Evolutionary conservation across 2,888 invertebrate species (phyloP).

Genomic region (Conops quadrifasciatus): DNA sequence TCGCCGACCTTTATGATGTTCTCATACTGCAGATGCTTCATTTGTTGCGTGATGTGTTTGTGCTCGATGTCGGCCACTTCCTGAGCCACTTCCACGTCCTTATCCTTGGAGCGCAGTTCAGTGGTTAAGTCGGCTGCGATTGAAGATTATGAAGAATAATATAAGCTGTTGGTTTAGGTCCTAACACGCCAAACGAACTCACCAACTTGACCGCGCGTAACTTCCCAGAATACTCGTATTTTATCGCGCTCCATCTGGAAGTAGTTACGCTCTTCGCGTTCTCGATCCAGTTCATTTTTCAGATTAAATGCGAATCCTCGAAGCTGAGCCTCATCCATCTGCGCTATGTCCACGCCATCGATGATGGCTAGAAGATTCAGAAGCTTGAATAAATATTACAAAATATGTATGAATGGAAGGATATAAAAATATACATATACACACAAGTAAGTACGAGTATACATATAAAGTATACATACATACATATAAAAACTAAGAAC

Average conservation of each 20-base stretch:
- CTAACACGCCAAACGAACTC: slow-evolving; percentile 66
- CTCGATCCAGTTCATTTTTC: slow-evolving; percentile 90
- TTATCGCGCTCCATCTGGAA: slow-evolving; percentile 96
- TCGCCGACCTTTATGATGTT: slow-evolving; percentile 87
- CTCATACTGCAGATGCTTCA: slow-evolving; percentile 91
- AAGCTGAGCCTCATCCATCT: slow-evolving; percentile 92
- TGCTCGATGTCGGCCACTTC: slow-evolving; percentile 88
- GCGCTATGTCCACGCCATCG: slow-evolving; percentile 91
- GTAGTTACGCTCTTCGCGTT: slow-evolving; percentile 94
- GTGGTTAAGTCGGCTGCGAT: slow-evolving; percentile 65
- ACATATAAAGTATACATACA: no score
- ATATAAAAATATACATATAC: no score
- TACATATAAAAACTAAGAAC: no score
- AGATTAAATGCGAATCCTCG: slow-evolving; percentile 87
- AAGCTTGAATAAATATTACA: background rate
- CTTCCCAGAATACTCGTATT: slow-evolving; percentile 94
- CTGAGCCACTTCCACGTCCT: slow-evolving; percentile 87
- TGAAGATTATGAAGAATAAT: background rate
- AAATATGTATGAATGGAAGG: no score
- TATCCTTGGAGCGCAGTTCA: slow-evolving; percentile 74
- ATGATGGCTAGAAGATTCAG: slow-evolving; percentile 69
- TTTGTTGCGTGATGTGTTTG: slow-evolving; percentile 90
- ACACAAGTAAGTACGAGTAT: no score
- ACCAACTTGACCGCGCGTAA: slow-evolving; percentile 87
- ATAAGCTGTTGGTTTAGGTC: slow-evolving; percentile 29